Evolutionary conservation across 2,888 invertebrate genomes (phyloP).

Genomic region (Hipparchia semele): DNA sequence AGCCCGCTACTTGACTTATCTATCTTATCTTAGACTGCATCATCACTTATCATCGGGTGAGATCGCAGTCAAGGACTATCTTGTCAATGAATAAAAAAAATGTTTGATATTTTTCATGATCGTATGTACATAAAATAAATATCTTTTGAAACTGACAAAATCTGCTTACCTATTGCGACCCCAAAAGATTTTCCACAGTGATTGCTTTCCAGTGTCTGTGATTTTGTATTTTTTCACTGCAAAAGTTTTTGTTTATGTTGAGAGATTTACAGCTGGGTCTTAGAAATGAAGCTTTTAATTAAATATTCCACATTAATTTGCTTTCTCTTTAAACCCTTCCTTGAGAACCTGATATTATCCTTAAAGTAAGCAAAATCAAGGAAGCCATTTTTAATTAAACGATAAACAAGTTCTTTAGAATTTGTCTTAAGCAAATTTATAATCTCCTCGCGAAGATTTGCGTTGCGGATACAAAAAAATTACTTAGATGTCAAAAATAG

Average conservation of each 20-base stretch:
- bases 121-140: not conserved
- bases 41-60: no score
- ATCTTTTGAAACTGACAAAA: not conserved
- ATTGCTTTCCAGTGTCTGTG: slow-evolving; percentile 20
- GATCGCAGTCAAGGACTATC: no score
- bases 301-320: slow-evolving; percentile 27
- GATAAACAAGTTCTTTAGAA: slow-evolving; percentile 23
- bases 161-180: not conserved
- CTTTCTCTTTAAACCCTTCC: slow-evolving; percentile 21
- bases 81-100: no score
- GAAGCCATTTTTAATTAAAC: slow-evolving; percentile 25
- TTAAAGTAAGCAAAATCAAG: slow-evolving; percentile 19
- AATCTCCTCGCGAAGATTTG: not conserved
- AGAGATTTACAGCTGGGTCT: slow-evolving; percentile 24
- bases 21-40: no score
- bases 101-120: no score
- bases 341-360: slow-evolving; percentile 25
- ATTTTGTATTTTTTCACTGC: slow-evolving; percentile 23
- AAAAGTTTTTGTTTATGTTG: slow-evolving; percentile 24
- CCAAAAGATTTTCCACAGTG: slow-evolving; percentile 13
- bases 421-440: slow-evolving; percentile 7
- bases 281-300: slow-evolving; percentile 28
- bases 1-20: no score
- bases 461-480: not conserved
- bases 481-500: no score